A percentile compares a stretch with the other conserved stretches of the same genome.
Evolutionary conservation across 30 jellyfish, hydroid and myxozoan species (phyloP).

Genomic region (Nemopilema nomurai): DNA sequence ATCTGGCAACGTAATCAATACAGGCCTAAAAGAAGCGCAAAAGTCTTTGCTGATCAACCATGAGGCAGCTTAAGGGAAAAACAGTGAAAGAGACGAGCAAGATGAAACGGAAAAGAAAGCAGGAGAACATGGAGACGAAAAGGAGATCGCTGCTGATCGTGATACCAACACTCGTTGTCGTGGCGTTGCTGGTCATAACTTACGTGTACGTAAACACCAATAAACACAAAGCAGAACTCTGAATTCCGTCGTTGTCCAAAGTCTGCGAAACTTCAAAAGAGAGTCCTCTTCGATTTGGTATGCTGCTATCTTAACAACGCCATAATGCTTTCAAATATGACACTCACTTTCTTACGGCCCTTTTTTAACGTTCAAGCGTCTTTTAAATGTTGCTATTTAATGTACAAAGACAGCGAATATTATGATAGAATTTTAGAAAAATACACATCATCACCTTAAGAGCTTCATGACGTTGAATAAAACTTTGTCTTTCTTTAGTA

Average conservation of each 20-base stretch:
- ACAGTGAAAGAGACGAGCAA: constrained; percentile 89
- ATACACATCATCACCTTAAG: no score
- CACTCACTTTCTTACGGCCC: background rate
- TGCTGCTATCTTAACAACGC: background rate
- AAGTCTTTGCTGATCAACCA: constrained; percentile 17
- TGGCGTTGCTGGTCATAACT: constrained; percentile 65
- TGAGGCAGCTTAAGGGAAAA: constrained; percentile 98
- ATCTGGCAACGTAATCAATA: background rate
- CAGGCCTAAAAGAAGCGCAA: background rate
- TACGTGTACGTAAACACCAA: constrained; percentile 84
- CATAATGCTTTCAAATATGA: background rate
- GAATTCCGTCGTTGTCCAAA: background rate
- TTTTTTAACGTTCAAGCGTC: background rate
- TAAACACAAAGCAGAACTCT: constrained; percentile 53
- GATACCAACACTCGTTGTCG: constrained; percentile 77
- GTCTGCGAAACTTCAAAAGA: background rate
- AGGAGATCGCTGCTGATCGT: constrained; percentile 72
- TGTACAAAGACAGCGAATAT: background rate
- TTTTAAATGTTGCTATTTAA: background rate
- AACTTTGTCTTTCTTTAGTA: no score
- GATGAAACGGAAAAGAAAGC: constrained; percentile 87
- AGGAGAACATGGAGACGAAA: constrained; percentile 75
- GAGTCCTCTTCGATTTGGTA: background rate
- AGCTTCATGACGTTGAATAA: no score
- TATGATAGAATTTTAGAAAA: background rate